phyloP scores from a whole-genome alignment of 2,113 vertebrate species.

The Vireo altiloquus region DNA sequence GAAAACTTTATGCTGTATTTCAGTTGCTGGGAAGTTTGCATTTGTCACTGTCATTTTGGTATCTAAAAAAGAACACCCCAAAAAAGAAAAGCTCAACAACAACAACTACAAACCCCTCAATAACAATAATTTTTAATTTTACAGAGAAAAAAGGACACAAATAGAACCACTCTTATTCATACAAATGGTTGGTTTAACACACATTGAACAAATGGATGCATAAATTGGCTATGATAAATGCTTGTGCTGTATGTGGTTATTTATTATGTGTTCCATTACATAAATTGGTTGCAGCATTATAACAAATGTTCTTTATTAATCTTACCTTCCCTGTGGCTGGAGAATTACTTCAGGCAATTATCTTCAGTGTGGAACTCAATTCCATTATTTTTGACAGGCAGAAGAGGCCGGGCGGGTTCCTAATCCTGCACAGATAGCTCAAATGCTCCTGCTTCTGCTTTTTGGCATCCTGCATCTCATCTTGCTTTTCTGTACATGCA shows the following conservation, averaged over 20 bases:
- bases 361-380: conserved; percentile 45
- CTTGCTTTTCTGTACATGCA: not conserved
- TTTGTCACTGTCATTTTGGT: not conserved
- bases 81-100: not conserved
- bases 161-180: conserved; percentile 40
- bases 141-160: not conserved
- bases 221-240: conserved; percentile 72
- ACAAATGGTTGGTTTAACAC: conserved; percentile 63
- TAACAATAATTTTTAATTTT: conserved; percentile 51
- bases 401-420: not conserved
- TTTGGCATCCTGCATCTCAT: not conserved
- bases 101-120: not conserved
- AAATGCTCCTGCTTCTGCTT: not conserved
- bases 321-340: conserved; percentile 55
- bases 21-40: not conserved
- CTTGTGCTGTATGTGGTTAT: conserved; percentile 58
- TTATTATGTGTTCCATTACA: conserved; percentile 70
- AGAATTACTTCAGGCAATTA: conserved; percentile 57
- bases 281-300: conserved; percentile 72
- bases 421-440: not conserved
- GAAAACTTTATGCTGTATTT: not conserved
- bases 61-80: not conserved
- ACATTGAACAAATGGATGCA: conserved; percentile 59
- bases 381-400: conserved; percentile 27
- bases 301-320: conserved; percentile 75